These are phyloP conservation scores for Euborellia annulipes DNA, from an alignment of 1,140 invertebrate species.

Conservation along the genomic window DNA sequence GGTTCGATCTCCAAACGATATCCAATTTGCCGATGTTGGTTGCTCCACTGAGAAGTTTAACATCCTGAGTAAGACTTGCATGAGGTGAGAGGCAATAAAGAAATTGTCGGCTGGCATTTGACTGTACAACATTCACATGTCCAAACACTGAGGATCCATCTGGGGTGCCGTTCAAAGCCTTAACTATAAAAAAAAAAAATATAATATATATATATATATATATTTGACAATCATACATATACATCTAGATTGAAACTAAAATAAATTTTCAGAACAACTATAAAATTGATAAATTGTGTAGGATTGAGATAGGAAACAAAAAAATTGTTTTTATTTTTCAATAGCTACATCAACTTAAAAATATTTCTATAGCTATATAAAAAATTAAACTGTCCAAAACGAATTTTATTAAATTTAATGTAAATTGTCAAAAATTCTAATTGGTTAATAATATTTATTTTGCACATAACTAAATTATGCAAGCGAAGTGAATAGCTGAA, in stretches of 20 bases:
- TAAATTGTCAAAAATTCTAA: too few relatives aligned
- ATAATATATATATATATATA: constrained; percentile 6
- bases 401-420: too few relatives aligned
- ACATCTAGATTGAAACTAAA: constrained; percentile 2
- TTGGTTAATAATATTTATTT: too few relatives aligned
- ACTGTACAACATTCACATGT: constrained; percentile 62
- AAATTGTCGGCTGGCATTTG: constrained; percentile 73
- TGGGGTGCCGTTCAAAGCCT: constrained; percentile 43
- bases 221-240: constrained; percentile 8
- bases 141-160: constrained; percentile 64
- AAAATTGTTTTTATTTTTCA: too few relatives aligned
- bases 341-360: too few relatives aligned
- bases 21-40: constrained; percentile 93
- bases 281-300: too few relatives aligned
- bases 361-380: too few relatives aligned
- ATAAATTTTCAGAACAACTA: too few relatives aligned
- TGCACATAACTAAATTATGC: too few relatives aligned
- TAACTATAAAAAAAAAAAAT: constrained; percentile 29
- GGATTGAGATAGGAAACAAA: too few relatives aligned
- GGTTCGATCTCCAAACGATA: constrained; percentile 91
- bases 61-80: constrained; percentile 51
- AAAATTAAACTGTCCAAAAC: too few relatives aligned
- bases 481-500: too few relatives aligned
- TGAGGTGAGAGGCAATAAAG: constrained; percentile 79
- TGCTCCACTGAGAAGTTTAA: constrained; percentile 57